Conservation (phyloP, 1,140 invertebrate species). For the Papilio polytes region DNA sequence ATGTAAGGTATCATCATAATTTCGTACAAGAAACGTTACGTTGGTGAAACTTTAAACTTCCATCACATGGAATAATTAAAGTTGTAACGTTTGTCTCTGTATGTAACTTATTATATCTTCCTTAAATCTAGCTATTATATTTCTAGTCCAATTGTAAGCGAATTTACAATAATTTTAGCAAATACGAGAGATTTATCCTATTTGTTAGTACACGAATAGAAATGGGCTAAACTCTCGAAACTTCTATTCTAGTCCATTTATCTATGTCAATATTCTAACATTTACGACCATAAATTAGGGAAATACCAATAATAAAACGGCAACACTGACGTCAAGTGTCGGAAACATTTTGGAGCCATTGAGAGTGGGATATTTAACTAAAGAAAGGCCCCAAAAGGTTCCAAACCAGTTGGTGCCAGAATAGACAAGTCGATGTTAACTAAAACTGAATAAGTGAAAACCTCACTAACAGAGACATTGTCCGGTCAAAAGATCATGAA, state of each 20-base stretch:
- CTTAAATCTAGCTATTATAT: not conserved
- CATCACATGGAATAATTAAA: not conserved
- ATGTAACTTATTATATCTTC: not conserved
- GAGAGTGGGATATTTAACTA: no score
- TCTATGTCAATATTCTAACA: not conserved
- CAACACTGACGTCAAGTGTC: no score
- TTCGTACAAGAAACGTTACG: not conserved
- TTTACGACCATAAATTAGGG: not conserved
- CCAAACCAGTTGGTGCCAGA: no score
- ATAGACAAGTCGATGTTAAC: no score
- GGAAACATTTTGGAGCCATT: no score
- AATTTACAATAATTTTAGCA: not conserved
- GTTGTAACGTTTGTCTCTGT: constrained; percentile 7
- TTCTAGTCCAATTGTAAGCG: not conserved
- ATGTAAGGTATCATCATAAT: not conserved
- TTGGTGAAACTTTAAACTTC: not conserved
- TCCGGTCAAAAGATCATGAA: no score
- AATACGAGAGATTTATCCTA: constrained; percentile 8
- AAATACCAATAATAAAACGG: not conserved
- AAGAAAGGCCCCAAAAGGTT: no score
- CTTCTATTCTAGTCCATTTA: constrained; percentile 31
- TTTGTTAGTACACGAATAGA: not conserved
- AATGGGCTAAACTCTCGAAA: not conserved
- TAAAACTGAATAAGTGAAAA: no score
- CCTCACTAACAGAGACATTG: no score